Evolutionary conservation across 2,113 vertebrate species (phyloP), one percentile per base, ranked within the genome.

Genomic region (Dasyprocta punctata): DNA sequence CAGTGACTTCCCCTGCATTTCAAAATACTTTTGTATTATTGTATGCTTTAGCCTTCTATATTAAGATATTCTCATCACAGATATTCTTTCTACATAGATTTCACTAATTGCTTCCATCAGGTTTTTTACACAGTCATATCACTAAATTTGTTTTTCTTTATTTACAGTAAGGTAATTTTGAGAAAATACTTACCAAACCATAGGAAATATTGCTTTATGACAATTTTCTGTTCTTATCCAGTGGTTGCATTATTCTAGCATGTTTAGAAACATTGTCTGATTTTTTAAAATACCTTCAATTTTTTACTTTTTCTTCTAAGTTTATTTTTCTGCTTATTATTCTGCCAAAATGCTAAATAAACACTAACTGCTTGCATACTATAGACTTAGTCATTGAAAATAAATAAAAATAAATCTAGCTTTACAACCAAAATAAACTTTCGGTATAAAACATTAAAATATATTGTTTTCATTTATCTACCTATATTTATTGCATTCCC

Each of bases 381-480:
- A 71, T 28, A 6, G 8, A 44, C 3, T 60, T 73, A 20, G 7
- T 71, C 13, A 36, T 75, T 33, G 84, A 75, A 4, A 84, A 54
- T 67, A 96, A 81, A 77, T 81, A 73, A 11, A 83, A 93, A 38
- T 84, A 81, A 38, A 83, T 20, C 3, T 26, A 65, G 1, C 9
- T 65, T 93, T n/a, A 71, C 0, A 65, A 30, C 3, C 2, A 86
- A 86, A 93, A 71, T 33, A 52, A 8, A 83, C 44, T 82, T 71
- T 83, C n/a, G 12, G 65, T 71, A 65, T 10, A 56, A 87, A 86
- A n/a, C 12, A 26, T 84, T 83, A 75, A 49, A 73, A 81, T 81
- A 54, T 84, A 82, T 86, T 92, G 2, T 30, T 95, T 84, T 88
- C 24, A 95, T 89, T 86, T 91, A 75, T 84, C 54, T 87, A 20